These are phyloP conservation scores for Coturnix japonica DNA, from an alignment of 2,113 vertebrate genomes.

Conservation along the genomic window DNA sequence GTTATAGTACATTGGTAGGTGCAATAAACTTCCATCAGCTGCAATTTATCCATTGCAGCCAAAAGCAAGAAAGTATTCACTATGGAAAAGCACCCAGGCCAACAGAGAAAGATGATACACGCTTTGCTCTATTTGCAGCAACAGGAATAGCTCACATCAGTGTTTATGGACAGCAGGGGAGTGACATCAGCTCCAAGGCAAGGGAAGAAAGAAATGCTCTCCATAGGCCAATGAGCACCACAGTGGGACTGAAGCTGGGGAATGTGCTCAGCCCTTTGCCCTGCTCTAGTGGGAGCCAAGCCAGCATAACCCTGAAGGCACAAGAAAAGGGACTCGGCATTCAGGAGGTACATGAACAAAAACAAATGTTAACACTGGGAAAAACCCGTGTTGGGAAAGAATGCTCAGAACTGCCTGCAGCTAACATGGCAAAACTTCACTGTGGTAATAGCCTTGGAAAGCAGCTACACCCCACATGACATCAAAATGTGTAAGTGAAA, in stretches of 20 bases:
- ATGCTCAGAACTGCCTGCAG: accelerated
- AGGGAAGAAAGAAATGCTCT: background rate
- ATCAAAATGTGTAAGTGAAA: background rate
- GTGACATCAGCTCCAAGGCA: accelerated
- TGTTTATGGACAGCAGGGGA: background rate
- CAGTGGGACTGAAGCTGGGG: accelerated
- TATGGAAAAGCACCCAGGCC: background rate
- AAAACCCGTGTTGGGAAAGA: background rate
- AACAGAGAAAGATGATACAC: accelerated
- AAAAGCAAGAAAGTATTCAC: background rate
- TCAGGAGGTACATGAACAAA: background rate
- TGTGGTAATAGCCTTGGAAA: background rate
- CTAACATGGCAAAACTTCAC: background rate
- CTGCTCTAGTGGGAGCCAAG: background rate
- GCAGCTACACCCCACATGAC: background rate
- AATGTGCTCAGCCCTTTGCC: background rate
- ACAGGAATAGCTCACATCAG: background rate
- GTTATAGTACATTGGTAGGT: accelerated
- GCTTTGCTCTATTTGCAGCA: background rate
- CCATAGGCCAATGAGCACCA: background rate
- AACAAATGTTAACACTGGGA: background rate
- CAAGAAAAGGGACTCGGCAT: background rate
- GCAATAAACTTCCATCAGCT: background rate
- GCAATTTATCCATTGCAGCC: background rate
- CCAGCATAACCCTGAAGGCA: background rate